Evolutionary conservation across 2,797 vertebrate genomes (phyloP).

Genomic region (Malacoctenus gilli): DNA sequence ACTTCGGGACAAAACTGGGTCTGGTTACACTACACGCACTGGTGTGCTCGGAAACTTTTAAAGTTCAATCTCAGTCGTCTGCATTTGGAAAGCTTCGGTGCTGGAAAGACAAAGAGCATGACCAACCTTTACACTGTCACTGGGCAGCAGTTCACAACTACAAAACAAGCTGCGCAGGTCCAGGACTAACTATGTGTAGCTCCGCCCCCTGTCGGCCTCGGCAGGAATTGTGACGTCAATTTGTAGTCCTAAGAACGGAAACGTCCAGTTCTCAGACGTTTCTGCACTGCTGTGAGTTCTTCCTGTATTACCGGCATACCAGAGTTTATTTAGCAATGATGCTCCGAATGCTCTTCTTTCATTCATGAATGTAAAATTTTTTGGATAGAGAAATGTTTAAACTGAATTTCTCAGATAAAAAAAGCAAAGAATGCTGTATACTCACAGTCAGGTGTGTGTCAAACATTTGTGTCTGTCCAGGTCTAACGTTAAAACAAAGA

Average conservation of each 20-base stretch:
- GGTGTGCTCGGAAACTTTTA: neutral
- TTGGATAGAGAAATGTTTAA: no score
- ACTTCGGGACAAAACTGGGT: no score
- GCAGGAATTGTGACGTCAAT: conserved; percentile 1
- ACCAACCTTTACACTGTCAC: neutral
- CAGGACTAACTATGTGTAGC: neutral
- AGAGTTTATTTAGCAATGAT: no score
- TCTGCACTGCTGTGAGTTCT: neutral
- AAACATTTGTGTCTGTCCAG: no score
- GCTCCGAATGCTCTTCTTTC: no score
- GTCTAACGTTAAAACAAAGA: no score
- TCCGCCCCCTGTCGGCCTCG: conserved; percentile 15
- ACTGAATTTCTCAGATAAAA: no score
- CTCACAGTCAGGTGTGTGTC: no score
- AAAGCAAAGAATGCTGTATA: no score
- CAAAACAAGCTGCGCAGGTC: neutral
- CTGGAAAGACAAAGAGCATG: neutral
- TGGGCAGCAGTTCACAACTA: no score
- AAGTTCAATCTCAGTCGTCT: fast-evolving
- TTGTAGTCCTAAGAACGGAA: conserved; percentile 1
- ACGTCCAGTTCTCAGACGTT: neutral
- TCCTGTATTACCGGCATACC: neutral
- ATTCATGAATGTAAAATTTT: no score
- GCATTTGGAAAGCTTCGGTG: neutral
- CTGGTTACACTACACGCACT: fast-evolving